Conservation (phyloP, 1,140 invertebrate species). For the Drosophila pachea region DNA sequence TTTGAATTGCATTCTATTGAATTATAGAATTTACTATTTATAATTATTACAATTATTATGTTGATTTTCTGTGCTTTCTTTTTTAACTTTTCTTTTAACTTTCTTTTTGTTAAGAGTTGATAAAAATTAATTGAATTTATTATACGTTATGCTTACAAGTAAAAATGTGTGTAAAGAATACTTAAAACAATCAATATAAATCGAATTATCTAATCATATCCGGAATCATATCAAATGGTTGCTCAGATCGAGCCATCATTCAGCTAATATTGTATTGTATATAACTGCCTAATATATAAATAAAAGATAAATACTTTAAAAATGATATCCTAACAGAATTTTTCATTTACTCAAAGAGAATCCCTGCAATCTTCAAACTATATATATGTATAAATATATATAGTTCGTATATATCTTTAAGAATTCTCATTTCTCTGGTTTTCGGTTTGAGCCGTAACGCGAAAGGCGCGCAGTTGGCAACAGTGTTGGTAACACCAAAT, state of each 20-base stretch:
- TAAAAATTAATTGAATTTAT: conserved; percentile 79
- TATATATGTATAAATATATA: too few relatives aligned
- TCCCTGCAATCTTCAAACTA: too few relatives aligned
- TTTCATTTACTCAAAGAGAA: too few relatives aligned
- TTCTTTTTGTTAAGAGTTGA: conserved; percentile 59
- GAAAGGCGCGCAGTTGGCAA: conserved; percentile 40
- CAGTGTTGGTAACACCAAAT: conserved; percentile 17
- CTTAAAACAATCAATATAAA: conserved; percentile 2
- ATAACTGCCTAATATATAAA: too few relatives aligned
- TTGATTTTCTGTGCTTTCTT: conserved; percentile 44
- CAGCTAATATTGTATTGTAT: too few relatives aligned
- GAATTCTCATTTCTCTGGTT: neutral
- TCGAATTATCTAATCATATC: too few relatives aligned
- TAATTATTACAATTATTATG: conserved; percentile 39
- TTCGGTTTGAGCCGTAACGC: neutral
- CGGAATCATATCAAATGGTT: too few relatives aligned
- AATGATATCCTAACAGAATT: too few relatives aligned
- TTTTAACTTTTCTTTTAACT: conserved; percentile 21
- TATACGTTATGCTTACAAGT: conserved; percentile 52
- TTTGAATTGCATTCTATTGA: conserved; percentile 28
- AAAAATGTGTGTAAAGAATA: conserved; percentile 13
- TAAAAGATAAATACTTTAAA: too few relatives aligned
- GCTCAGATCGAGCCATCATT: too few relatives aligned
- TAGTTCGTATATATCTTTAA: too few relatives aligned
- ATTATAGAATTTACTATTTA: conserved; percentile 32